phyloP scores from a whole-genome alignment of 2,113 vertebrate genomes.

The Neodon shergylaensis region DNA sequence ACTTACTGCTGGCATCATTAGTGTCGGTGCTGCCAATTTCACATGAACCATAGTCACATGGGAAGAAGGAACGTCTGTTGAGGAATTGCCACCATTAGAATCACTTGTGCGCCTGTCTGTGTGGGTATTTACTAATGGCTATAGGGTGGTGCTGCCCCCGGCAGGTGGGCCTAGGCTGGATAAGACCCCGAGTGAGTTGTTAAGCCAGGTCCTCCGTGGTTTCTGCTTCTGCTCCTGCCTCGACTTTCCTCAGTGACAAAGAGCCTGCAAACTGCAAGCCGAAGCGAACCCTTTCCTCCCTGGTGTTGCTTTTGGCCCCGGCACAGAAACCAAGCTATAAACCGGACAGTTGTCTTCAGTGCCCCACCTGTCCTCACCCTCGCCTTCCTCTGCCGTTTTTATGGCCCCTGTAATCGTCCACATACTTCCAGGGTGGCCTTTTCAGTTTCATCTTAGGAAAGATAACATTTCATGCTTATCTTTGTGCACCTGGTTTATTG shows the following conservation, averaged over 20 bases:
- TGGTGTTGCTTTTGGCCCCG: not conserved
- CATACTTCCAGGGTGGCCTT: not conserved
- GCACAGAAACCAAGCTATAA: not conserved
- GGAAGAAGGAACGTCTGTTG: not conserved
- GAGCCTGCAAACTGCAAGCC: too few relatives aligned
- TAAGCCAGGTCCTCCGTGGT: not conserved
- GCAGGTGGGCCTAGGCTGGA: not conserved
- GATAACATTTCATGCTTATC: not conserved
- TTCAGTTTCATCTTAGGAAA: not conserved
- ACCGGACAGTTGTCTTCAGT: not conserved
- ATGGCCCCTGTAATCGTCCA: not conserved
- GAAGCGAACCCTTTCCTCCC: too few relatives aligned
- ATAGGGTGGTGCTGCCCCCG: too few relatives aligned
- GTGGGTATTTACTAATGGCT: not conserved
- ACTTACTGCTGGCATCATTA: not conserved
- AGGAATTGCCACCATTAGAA: not conserved
- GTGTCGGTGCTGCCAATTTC: not conserved
- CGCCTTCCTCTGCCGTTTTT: not conserved
- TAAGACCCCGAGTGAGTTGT: not conserved
- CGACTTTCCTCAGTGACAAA: not conserved
- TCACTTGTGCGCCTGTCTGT: not conserved
- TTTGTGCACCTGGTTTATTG: not conserved
- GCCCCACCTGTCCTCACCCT: not conserved
- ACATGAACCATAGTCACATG: not conserved
- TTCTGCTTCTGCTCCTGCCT: not conserved